Base-by-base conservation (phyloP, 37 sponge, comb jelly and placozoan genomes). In the Chondrilla cf. caribensis region DNA sequence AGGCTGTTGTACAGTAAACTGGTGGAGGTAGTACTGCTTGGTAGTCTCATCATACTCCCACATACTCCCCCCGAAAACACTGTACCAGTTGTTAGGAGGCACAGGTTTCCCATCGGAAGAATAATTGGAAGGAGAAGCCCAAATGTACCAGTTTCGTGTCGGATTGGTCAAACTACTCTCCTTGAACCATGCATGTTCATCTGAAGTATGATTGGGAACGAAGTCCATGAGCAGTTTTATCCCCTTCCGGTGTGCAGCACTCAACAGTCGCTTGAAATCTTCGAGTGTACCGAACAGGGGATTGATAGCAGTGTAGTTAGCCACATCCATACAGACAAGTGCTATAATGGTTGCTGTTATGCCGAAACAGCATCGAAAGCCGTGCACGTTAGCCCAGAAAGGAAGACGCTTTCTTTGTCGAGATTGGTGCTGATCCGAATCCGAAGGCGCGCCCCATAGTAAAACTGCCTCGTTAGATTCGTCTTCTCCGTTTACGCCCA, bases 141-240 rank as follows among this genome's bases (percentile, higher is more conserved):
- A 95, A 18, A 95, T 38, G 59, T 95, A 95, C 90, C 93, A 92
- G 84, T 95, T 90, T 25, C 90, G 70, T 59, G 89, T 92, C 7
- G 89, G 36, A 33, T 70, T 92, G 72, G 58, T 81, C 31, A 21
- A 28, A 60, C 81, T 89, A 60, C 95, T 92, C 75, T 92, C 93
- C 6, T 76, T 71, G 60, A 95, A 95, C 95, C 95, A 95, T 0
- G 85, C 70, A 41, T 95, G 95, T 54, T 89, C 58, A 25, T 92
- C 86, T 19, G 95, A 95, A 0, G 93, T 89, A 70, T 95, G 95
- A 54, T 95, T 95, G 65, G 95, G 95, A 24, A 95, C 93, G 70
- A 95, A 92, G 65, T 95, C 95, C 79, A 95, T 25, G 2, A 95
- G 11, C 33, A 95, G 55, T 22, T 89, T 66, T 33, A 95, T 58